These are phyloP conservation scores for Caenorhabditis angaria DNA, from an alignment of 2,888 invertebrate species.

Conservation along the genomic window DNA sequence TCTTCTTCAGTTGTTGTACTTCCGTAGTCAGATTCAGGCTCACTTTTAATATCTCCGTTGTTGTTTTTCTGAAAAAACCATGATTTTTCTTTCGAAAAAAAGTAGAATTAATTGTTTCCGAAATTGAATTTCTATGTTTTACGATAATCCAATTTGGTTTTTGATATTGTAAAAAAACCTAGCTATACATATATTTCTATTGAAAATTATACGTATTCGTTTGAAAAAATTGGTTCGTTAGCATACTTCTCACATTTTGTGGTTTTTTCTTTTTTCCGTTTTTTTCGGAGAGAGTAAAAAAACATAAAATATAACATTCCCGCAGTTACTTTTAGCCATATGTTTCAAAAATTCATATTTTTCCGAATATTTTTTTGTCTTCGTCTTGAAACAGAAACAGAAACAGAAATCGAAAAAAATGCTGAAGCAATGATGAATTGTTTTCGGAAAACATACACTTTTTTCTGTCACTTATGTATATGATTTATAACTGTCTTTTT, in stretches of 20 bases:
- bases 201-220: too few relatives aligned
- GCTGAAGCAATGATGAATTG: not conserved
- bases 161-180: too few relatives aligned
- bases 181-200: too few relatives aligned
- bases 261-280: not conserved
- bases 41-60: constrained; percentile 16
- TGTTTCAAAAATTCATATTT: not conserved
- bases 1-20: constrained; percentile 14
- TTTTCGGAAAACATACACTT: not conserved
- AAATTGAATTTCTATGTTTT: too few relatives aligned
- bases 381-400: too few relatives aligned
- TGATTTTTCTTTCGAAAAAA: not conserved
- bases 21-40: constrained; percentile 35
- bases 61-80: constrained; percentile 20
- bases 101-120: too few relatives aligned
- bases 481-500: constrained; percentile 10
- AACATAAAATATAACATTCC: not conserved
- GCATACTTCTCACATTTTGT: not conserved
- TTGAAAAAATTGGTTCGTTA: not conserved
- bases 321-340: not conserved
- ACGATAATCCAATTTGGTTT: too few relatives aligned
- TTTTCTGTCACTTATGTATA: not conserved
- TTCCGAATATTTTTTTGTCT: not conserved
- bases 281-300: not conserved
- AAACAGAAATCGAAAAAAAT: not conserved